These are phyloP conservation scores for Hylaeus anthracinus DNA, from an alignment of 1,140 invertebrate species.

Conservation along the genomic window DNA sequence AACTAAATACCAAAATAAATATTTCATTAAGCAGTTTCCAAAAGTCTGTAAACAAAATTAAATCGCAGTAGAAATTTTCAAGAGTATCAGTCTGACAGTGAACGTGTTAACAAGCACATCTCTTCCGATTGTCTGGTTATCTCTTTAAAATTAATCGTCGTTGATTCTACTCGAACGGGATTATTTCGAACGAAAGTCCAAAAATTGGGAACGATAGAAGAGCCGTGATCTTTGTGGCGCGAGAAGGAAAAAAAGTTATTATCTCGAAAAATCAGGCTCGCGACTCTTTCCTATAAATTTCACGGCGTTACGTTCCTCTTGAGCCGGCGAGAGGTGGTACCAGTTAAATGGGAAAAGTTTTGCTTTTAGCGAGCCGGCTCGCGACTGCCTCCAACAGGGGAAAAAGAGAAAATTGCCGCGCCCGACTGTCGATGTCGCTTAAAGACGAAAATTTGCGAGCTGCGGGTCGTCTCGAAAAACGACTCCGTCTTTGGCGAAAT, in stretches of 20 bases:
- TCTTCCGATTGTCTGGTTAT: no score
- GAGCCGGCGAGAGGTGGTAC: constrained; percentile 31
- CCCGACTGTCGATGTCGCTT: constrained; percentile 23
- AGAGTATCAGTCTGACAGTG: no score
- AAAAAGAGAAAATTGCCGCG: constrained; percentile 21
- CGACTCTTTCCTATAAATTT: constrained; percentile 61
- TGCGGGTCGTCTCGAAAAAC: constrained; percentile 23
- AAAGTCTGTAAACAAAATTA: no score
- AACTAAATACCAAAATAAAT: no score
- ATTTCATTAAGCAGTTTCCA: no score
- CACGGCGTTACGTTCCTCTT: constrained; percentile 50
- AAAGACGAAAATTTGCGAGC: constrained; percentile 33
- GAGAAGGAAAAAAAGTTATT: constrained; percentile 43
- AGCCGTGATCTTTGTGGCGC: not conserved
- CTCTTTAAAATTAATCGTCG: no score
- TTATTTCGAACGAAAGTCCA: no score
- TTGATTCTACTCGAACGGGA: no score
- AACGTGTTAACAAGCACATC: no score
- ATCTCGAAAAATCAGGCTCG: constrained; percentile 53
- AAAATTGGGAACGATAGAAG: no score
- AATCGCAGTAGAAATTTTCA: no score
- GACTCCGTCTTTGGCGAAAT: not conserved
- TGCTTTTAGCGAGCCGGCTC: constrained; percentile 51
- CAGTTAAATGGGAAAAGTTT: constrained; percentile 63
- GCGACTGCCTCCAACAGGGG: constrained; percentile 1